Evolutionary conservation across 2,888 invertebrate genomes (phyloP).

Genomic region (Ormyrus nitidulus): DNA sequence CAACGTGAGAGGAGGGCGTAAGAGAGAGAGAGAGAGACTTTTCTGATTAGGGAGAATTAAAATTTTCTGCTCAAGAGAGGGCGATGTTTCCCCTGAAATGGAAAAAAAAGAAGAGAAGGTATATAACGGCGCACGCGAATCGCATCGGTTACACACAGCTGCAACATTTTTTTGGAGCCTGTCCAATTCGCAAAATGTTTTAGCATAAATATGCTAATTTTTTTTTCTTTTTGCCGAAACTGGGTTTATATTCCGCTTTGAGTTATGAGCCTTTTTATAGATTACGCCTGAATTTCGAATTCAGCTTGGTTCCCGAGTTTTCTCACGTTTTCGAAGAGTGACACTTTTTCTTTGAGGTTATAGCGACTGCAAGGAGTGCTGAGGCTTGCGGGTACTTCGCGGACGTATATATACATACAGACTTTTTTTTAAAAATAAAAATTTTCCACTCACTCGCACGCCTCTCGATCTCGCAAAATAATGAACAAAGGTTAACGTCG

Average conservation of each 20-base stretch:
- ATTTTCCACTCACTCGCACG: no score
- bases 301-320: not conserved
- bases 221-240: not conserved
- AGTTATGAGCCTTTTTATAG: constrained; percentile 21
- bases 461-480: no score
- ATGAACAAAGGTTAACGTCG: no score
- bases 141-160: not conserved
- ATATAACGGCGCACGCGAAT: not conserved
- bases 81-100: not conserved
- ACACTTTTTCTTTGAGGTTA: not conserved
- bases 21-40: not conserved
- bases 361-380: not conserved
- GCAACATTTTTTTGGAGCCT: constrained; percentile 6
- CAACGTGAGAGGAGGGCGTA: not conserved
- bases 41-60: not conserved
- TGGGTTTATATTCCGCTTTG: constrained; percentile 9
- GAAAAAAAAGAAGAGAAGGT: not conserved
- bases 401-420: not conserved
- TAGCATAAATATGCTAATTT: constrained; percentile 35
- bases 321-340: not conserved
- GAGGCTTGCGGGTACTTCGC: not conserved
- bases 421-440: no score
- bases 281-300: constrained; percentile 13
- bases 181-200: constrained; percentile 25
- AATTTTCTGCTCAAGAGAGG: not conserved